Evolutionary conservation across 2,113 vertebrate genomes (phyloP), one percentile per base, ranked within the genome.

Genomic region (Eurypyga helias): DNA sequence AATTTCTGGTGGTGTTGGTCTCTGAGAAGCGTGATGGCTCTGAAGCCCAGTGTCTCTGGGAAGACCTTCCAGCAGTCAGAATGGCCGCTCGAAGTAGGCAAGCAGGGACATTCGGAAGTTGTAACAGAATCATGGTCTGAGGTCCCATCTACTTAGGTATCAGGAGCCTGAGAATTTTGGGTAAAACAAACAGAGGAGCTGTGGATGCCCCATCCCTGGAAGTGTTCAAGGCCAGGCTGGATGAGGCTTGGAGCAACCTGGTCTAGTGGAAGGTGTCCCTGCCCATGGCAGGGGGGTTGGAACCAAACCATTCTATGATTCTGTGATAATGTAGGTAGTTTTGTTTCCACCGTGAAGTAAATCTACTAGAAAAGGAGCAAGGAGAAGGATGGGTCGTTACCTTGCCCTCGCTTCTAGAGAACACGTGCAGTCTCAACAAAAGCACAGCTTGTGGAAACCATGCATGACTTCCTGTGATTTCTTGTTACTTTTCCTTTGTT

Each of bases 391-490:
- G 34, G 17, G 23, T 13, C 12, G 31, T 75, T 87, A 65, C 46
- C 12, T 65, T 18, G n/a, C 29, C n/a, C 45, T 65, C 0, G 0
- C 38, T 73, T 29, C 48, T 16, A 16, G 24, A 46, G 31, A 0
- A 0, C 41, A 33, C 6, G 1, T 12, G 46, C 34, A 52, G 13
- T 4, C 48, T 64, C 43, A 20, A 13, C 12, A 2, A 17, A 33
- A 41, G 66, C 2, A 2, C 28, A 36, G 5, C 15, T 36, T 45
- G 21, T 24, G 20, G 7, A 75, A 85, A 58, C 38, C 7, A 6
- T 1, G 4, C 12, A 7, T 0, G 0, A 29, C 48, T 58, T 72
- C 34, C n/a, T 5, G 0, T 38, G 7, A 45, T 25, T 88, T 54
- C 70, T 66, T 15, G 5, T 51, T 45, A 66, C 43, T 65, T 69